Evolutionary conservation across 1,140 invertebrate genomes (phyloP).

Genomic region (Caenorhabditis inopinata): DNA sequence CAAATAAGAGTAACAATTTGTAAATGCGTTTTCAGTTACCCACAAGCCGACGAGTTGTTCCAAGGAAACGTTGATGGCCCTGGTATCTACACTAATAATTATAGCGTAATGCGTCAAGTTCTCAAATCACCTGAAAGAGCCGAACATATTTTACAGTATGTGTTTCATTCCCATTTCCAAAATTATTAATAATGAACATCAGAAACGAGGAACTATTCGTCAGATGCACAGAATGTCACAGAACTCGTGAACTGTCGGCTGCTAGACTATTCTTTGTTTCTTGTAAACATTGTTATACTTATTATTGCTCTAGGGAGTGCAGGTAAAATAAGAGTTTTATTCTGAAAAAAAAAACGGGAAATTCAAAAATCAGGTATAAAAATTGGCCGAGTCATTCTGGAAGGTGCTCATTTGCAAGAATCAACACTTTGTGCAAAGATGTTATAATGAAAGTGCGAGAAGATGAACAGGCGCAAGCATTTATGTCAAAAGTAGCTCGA

Average conservation of each 20-base stretch:
- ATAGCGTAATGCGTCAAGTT: conserved; percentile 61
- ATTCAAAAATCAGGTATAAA: conserved; percentile 26
- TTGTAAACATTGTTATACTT: conserved; percentile 88
- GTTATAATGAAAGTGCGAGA: conserved; percentile 79
- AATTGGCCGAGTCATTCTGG: conserved; percentile 40
- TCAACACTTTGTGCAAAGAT: conserved; percentile 79
- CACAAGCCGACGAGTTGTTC: conserved; percentile 51
- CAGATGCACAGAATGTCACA: conserved; percentile 67
- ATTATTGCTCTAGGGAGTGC: conserved; percentile 68
- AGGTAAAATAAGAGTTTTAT: conserved; percentile 71
- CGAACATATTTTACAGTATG: conserved; percentile 53
- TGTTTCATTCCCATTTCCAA: too few relatives aligned
- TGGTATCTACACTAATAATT: conserved; percentile 60
- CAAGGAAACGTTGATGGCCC: conserved; percentile 60
- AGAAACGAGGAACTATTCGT: conserved; percentile 61
- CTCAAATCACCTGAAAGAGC: conserved; percentile 59
- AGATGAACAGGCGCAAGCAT: conserved; percentile 76
- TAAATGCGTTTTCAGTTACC: conserved; percentile 24
- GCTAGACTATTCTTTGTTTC: conserved; percentile 75
- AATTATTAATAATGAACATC: conserved; percentile 17
- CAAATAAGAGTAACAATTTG: neutral
- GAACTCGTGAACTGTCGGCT: conserved; percentile 64
- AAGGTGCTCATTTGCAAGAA: conserved; percentile 82
- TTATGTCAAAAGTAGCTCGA: conserved; percentile 78
- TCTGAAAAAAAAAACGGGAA: neutral